Evolutionary conservation across 2,113 vertebrate genomes (phyloP).

Genomic region (Perca fluviatilis): DNA sequence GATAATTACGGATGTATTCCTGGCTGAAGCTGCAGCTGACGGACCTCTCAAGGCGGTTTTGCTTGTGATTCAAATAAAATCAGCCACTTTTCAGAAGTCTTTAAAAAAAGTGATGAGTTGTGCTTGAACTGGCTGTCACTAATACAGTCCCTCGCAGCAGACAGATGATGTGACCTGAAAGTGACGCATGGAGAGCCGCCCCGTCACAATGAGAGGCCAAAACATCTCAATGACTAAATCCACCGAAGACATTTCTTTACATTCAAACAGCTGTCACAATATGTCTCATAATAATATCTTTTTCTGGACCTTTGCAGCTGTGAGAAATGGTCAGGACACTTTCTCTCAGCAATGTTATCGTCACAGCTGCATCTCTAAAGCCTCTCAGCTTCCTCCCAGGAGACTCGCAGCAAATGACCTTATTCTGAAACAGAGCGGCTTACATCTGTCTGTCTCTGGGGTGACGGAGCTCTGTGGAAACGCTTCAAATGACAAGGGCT

Average conservation of each 20-base stretch:
- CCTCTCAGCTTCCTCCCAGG: slow-evolving; percentile 55
- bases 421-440: slow-evolving; percentile 43
- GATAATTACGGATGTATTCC: not conserved
- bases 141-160: slow-evolving; percentile 21
- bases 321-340: slow-evolving; percentile 57
- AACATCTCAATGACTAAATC: slow-evolving; percentile 56
- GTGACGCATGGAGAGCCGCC: slow-evolving; percentile 1
- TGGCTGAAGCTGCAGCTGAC: slow-evolving; percentile 16
- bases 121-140: slow-evolving; percentile 18
- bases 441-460: slow-evolving; percentile 13
- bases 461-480: not conserved
- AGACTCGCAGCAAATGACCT: slow-evolving; percentile 54
- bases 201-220: slow-evolving; percentile 22
- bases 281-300: slow-evolving; percentile 24
- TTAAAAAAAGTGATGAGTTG: slow-evolving; percentile 10
- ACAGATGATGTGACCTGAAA: slow-evolving; percentile 9
- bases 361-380: slow-evolving; percentile 77
- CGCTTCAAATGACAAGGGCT: not conserved
- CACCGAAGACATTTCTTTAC: slow-evolving; percentile 28
- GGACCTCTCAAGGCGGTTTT: slow-evolving; percentile 10
- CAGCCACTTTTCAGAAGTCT: slow-evolving; percentile 1
- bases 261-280: slow-evolving; percentile 47
- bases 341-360: slow-evolving; percentile 66
- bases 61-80: slow-evolving; percentile 39
- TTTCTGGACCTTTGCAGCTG: slow-evolving; percentile 67